A percentile compares a stretch with the other conserved stretches of the same genome.
Evolutionary conservation across 2,113 vertebrate genomes (phyloP).

Genomic region (Dryoscopus gambensis): DNA sequence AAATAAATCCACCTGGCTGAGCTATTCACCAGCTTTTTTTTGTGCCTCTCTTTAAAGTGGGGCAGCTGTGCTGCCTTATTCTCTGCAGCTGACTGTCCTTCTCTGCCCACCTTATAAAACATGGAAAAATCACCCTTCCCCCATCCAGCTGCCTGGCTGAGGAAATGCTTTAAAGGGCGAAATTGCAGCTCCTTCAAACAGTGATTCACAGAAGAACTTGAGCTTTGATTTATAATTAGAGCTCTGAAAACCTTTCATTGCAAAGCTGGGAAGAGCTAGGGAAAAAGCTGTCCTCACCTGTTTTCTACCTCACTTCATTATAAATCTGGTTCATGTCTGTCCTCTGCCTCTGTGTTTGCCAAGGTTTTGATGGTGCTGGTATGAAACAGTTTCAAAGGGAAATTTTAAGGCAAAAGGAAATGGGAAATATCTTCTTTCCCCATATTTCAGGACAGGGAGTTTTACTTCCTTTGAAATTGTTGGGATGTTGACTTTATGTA

Average conservation of each 20-base stretch:
- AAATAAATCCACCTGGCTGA: neutral
- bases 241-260: conserved; percentile 13
- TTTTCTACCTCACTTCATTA: neutral
- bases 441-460: neutral
- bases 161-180: conserved; percentile 10
- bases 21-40: neutral
- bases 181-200: conserved; percentile 31
- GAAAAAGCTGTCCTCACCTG: conserved; percentile 8
- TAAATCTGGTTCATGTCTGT: neutral
- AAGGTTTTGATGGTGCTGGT: neutral
- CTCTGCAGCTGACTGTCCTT: conserved; percentile 4
- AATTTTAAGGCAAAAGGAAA: neutral
- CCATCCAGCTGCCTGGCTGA: neutral
- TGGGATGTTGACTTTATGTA: neutral
- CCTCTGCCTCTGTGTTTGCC: neutral
- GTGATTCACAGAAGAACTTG: conserved; percentile 1
- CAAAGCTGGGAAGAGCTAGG: neutral
- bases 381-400: neutral
- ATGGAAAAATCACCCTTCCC: neutral
- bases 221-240: conserved; percentile 60
- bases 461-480: neutral
- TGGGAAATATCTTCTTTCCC: neutral
- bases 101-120: neutral
- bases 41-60: neutral
- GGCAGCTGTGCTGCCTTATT: neutral